A percentile compares a stretch with the other conserved stretches of the same genome.
Evolutionary conservation across 1,140 invertebrate genomes (phyloP).

Genomic region (Papilio glaucus): DNA sequence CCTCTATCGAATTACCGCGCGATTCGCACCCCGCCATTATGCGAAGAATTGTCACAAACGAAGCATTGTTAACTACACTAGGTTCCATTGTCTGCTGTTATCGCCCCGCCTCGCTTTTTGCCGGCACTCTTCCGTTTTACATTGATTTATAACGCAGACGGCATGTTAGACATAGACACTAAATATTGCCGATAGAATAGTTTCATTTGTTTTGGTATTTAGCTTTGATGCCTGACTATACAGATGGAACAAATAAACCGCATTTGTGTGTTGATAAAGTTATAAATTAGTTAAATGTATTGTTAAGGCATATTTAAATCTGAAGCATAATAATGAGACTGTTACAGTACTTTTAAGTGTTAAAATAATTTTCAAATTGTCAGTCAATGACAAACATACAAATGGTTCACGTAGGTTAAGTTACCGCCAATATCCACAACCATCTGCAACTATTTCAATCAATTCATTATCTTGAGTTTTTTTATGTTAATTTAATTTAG

Average conservation of each 20-base stretch:
- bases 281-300: too few species aligned
- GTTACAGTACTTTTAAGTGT: too few species aligned
- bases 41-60: slow-evolving; percentile 82
- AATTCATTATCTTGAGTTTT: too few species aligned
- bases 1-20: slow-evolving; percentile 75
- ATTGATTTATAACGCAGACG: slow-evolving; percentile 60
- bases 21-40: slow-evolving; percentile 78
- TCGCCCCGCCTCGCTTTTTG: slow-evolving; percentile 77
- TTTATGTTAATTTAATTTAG: too few species aligned
- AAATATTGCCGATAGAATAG: not conserved
- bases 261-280: too few species aligned
- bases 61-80: slow-evolving; percentile 80
- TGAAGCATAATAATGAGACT: too few species aligned
- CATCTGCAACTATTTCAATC: too few species aligned
- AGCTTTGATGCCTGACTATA: not conserved
- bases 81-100: slow-evolving; percentile 78
- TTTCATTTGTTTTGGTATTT: not conserved
- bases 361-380: too few species aligned
- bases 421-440: too few species aligned
- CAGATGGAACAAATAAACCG: not conserved
- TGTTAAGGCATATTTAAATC: too few species aligned
- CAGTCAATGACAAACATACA: too few species aligned
- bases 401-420: too few species aligned
- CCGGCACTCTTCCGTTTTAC: slow-evolving; percentile 73
- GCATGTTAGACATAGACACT: slow-evolving; percentile 54